Base-by-base conservation (phyloP, 1,140 invertebrate species). In the Procambarus virginalis region DNA sequence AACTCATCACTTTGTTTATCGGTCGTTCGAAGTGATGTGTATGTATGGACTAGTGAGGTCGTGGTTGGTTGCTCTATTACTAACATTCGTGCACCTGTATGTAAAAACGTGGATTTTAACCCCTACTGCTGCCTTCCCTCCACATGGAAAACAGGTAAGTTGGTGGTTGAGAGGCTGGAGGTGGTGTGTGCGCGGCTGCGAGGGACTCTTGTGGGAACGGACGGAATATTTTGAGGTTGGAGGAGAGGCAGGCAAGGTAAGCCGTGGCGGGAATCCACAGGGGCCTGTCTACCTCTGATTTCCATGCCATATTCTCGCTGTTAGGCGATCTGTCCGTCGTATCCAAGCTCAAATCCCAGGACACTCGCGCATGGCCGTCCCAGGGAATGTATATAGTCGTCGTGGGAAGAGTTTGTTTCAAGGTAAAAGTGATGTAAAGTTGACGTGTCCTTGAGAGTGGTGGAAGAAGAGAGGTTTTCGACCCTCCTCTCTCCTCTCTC, bases 1-100 rank as follows among this genome's bases (percentile, higher is more conserved):
- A 51, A 22, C 82, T 84, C 82, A 84, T 84, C 82, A 84, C 82
- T 84, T 84, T 84, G 82, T 84, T 84, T 84, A 84, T 84, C 82
- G 82, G 82, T 84, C 68, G 82, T 84, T 84, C 82, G 70, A 84
- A 84, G 82, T 84, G 82, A 84, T 84, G 82, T 84, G 82, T 84
- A 46, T 84, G 70, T 81, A 55, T 75, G 82, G 82, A 22, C 34
- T 84, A 70, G 82, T 84, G 68, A 51, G 48, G 68, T 84, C 45
- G 68, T 84, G 82, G 82, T 75, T 84, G 64, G 82, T 70, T 84
- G 82, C 14, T 84, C 48, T 48, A 51, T 55, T 51, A 48, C 48
- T 51, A 70, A 75, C 51, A 75, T 22, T 70, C 5, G 20, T 70
- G 68, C 48, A 75, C 82, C 68, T 70, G 68, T 75, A 84, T 73